These are phyloP conservation scores for Cataglyphis rosenhaueri DNA, from an alignment of 2,888 invertebrate species.

Conservation along the genomic window DNA sequence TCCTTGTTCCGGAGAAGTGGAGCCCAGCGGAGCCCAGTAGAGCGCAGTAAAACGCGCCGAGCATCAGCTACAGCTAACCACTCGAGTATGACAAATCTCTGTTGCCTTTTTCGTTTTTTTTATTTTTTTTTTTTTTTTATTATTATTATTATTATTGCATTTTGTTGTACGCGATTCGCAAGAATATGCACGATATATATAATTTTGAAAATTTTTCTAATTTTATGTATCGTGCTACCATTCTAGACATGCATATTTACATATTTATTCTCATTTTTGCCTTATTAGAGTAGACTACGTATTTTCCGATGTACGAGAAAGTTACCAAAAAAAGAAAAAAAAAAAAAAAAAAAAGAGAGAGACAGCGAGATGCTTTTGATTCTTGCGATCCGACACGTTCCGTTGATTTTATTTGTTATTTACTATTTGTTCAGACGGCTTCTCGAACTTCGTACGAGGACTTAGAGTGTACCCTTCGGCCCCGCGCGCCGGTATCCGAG, in stretches of 20 bases:
- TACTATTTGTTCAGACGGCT: constrained; percentile 44
- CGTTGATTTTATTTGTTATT: constrained; percentile 55
- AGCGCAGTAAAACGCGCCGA: constrained; percentile 72
- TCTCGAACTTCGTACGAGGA: constrained; percentile 51
- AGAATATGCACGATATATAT: constrained; percentile 56
- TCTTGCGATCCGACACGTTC: constrained; percentile 26
- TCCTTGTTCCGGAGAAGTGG: constrained; percentile 74
- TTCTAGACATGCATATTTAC: background rate
- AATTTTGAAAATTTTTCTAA: constrained; percentile 20
- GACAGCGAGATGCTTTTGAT: constrained; percentile 44
- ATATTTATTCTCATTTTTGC: background rate
- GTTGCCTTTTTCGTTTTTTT: constrained; percentile 53
- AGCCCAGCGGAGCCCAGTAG: constrained; percentile 71
- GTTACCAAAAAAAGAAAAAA: background rate
- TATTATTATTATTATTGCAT: background rate
- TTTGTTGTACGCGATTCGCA: constrained; percentile 56
- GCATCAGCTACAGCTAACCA: constrained; percentile 70
- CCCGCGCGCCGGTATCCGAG: constrained; percentile 33
- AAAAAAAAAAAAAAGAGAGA: constrained; percentile 12
- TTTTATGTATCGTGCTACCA: constrained; percentile 9
- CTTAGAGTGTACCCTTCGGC: constrained; percentile 51
- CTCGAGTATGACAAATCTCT: constrained; percentile 74
- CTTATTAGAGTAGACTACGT: background rate
- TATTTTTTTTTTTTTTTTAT: background rate
- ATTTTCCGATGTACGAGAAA: background rate